These are phyloP conservation scores for Pica pica DNA, from an alignment of 2,113 vertebrate genomes.

Conservation along the genomic window DNA sequence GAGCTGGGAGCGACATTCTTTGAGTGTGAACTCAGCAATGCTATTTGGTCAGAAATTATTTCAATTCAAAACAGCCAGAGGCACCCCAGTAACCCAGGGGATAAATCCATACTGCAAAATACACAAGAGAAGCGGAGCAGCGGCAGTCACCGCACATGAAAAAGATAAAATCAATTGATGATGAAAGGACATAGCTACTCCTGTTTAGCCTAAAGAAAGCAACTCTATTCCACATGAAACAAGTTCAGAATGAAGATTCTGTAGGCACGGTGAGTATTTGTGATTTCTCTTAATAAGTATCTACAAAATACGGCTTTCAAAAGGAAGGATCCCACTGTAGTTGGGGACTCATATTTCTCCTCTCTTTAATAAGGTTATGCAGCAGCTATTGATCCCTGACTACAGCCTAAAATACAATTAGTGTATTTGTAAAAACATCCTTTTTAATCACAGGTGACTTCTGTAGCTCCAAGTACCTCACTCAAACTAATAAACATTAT, in stretches of 20 bases:
- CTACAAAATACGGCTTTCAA: constrained; percentile 11
- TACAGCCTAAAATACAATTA: background rate
- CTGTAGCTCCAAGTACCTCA: background rate
- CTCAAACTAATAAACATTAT: background rate
- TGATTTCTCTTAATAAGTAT: background rate
- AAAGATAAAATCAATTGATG: constrained; percentile 16
- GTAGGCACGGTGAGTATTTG: background rate
- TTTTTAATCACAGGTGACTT: constrained; percentile 21
- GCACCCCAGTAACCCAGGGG: background rate
- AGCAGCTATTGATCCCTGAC: constrained; percentile 34
- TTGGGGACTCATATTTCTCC: constrained; percentile 11
- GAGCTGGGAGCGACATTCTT: background rate
- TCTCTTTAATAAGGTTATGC: constrained; percentile 6
- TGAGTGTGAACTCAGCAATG: background rate
- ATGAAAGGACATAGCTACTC: background rate
- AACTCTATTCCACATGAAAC: background rate
- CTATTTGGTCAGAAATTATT: background rate
- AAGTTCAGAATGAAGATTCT: constrained; percentile 13
- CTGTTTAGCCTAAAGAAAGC: constrained; percentile 6
- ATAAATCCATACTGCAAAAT: background rate
- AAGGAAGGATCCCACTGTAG: background rate
- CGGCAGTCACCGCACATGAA: background rate
- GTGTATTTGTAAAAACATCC: background rate
- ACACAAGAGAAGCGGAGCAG: background rate
- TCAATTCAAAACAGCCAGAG: background rate